Percentiles rank a stretch among this genome's conserved stretches.
phyloP scores from a whole-genome alignment of 1,140 invertebrate species.

The Micrasema minimum region DNA sequence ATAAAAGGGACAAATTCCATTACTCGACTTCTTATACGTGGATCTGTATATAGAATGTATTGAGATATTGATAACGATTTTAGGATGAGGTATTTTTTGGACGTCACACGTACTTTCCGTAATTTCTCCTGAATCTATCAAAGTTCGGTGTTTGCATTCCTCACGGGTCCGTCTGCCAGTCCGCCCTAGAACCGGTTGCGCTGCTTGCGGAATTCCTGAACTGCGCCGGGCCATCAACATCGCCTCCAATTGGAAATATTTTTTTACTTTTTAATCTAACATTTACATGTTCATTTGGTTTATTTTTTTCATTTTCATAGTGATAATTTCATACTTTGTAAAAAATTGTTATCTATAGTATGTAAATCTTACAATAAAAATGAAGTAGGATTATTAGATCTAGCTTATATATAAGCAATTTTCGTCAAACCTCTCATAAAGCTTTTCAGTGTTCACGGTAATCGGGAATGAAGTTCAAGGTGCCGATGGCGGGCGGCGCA shows the following conservation, averaged over 20 bases:
- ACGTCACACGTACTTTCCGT: too few species aligned
- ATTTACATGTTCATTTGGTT: not conserved
- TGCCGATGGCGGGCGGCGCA: too few species aligned
- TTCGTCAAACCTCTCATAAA: too few species aligned
- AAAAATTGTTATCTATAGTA: too few species aligned
- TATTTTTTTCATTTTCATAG: not conserved
- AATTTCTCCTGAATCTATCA: not conserved
- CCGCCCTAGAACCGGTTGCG: conserved; percentile 17
- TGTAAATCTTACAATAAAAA: too few species aligned
- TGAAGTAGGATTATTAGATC: too few species aligned
- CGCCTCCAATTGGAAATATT: too few species aligned
- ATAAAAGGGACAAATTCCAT: too few species aligned
- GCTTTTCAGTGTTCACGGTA: conserved; percentile 16
- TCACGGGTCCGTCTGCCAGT: not conserved
- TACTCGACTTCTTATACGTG: not conserved
- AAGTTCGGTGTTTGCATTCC: conserved; percentile 9
- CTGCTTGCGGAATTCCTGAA: conserved; percentile 15
- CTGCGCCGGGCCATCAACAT: too few species aligned
- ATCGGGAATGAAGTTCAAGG: conserved; percentile 33
- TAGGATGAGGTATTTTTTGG: too few species aligned
- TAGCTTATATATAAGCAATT: too few species aligned
- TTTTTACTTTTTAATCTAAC: too few species aligned
- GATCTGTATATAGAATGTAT: not conserved
- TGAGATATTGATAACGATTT: not conserved
- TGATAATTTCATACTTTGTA: not conserved